phyloP scores from a whole-genome alignment of 2,797 vertebrate species.

The Artibeus lituratus region DNA sequence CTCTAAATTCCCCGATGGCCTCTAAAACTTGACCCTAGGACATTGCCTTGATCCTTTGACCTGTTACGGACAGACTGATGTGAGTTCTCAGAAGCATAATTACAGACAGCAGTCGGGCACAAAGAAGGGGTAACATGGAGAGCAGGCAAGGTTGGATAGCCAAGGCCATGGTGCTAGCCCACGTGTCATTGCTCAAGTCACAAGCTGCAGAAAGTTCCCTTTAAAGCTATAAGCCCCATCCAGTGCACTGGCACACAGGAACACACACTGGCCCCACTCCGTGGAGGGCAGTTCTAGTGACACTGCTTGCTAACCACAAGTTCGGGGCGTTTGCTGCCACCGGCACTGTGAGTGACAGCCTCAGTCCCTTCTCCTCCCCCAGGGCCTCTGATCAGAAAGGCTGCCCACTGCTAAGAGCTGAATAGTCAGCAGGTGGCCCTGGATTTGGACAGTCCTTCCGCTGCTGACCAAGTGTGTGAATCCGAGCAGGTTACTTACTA shows the following conservation, averaged over 20 bases:
- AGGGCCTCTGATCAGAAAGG: not conserved
- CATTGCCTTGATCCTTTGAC: not conserved
- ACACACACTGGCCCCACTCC: not conserved
- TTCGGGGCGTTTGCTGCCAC: rapidly evolving
- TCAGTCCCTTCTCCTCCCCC: not conserved
- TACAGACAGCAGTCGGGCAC: not conserved
- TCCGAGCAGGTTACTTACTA: not conserved
- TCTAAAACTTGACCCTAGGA: not conserved
- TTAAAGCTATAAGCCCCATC: not conserved
- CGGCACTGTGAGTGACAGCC: not conserved
- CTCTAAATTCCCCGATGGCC: not conserved
- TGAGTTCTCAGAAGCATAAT: not conserved
- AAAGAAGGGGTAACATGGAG: not conserved
- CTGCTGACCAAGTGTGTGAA: not conserved
- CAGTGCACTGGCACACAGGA: no score
- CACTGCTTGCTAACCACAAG: not conserved
- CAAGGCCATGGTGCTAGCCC: not conserved
- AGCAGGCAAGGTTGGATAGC: not conserved
- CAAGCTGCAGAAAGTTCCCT: not conserved
- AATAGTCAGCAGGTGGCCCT: not conserved
- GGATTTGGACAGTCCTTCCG: not conserved
- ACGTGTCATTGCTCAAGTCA: not conserved
- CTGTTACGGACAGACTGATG: not conserved
- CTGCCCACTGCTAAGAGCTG: not conserved
- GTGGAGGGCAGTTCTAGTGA: not conserved